Conservation (phyloP, 2,113 vertebrate genomes). For the Platanista minor region DNA sequence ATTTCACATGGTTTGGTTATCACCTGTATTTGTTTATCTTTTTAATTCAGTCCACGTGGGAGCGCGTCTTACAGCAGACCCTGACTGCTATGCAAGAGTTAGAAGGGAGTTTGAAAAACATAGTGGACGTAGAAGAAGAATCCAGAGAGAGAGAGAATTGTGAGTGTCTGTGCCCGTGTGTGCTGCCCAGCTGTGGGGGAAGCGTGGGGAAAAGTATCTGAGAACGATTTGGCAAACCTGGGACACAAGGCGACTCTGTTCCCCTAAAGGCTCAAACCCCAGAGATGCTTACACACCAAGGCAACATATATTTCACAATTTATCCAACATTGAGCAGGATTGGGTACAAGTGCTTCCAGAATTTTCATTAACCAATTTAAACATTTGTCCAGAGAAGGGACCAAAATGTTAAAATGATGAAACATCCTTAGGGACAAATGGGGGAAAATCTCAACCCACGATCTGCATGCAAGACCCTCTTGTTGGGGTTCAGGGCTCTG, state of each 20-base stretch:
- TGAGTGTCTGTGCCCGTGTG: accelerated
- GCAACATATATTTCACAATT: not conserved
- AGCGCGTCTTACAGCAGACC: accelerated
- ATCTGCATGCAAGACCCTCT: accelerated
- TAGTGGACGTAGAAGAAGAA: not conserved
- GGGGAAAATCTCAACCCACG: not conserved
- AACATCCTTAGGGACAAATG: accelerated
- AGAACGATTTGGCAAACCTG: accelerated
- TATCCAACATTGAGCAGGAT: accelerated
- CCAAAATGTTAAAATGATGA: not conserved
- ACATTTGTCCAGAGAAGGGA: not conserved
- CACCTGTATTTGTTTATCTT: not conserved
- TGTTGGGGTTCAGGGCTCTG: accelerated
- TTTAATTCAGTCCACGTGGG: no score
- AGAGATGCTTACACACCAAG: not conserved
- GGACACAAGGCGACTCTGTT: accelerated
- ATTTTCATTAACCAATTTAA: not conserved
- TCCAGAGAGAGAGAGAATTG: not conserved
- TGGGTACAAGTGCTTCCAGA: not conserved
- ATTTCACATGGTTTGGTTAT: accelerated
- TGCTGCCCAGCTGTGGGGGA: accelerated
- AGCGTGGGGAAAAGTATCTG: accelerated
- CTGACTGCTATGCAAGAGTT: not conserved
- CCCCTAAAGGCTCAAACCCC: not conserved
- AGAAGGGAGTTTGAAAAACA: accelerated